Percentiles rank a stretch among this genome's conserved stretches.
Conservation (phyloP, 2,113 vertebrate species). For the Alethe castanea region DNA sequence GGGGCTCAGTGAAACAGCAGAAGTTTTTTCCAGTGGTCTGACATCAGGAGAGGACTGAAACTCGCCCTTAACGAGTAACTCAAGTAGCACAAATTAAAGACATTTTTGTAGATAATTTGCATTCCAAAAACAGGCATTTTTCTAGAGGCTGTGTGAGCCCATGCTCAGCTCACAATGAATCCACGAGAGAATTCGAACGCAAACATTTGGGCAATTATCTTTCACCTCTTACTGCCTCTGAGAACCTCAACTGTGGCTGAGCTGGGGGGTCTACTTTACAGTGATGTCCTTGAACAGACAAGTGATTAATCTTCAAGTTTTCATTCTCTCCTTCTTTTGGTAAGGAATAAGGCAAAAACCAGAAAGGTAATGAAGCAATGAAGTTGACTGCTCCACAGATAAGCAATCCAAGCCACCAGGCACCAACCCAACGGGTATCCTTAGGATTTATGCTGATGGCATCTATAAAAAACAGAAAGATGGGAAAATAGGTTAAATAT, state of each 20-base stretch:
- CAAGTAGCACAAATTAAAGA: background rate
- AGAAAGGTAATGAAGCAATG: conserved; percentile 87
- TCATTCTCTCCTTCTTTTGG: conserved; percentile 50
- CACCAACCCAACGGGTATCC: conserved; percentile 92
- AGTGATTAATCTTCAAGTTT: background rate
- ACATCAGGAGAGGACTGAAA: background rate
- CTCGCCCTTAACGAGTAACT: background rate
- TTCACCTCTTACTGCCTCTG: conserved; percentile 62
- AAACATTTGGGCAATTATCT: background rate
- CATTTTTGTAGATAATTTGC: background rate
- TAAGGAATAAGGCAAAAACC: conserved; percentile 81
- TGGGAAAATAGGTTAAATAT: background rate
- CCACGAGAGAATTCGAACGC: background rate
- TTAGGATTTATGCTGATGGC: conserved; percentile 82
- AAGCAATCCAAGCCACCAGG: conserved; percentile 92
- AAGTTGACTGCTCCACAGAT: conserved; percentile 76
- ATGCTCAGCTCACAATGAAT: background rate
- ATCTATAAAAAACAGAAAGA: conserved; percentile 68
- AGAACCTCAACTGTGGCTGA: conserved; percentile 34
- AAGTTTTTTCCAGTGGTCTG: background rate
- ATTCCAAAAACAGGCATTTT: background rate
- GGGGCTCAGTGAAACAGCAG: background rate
- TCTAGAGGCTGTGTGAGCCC: background rate
- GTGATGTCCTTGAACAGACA: background rate
- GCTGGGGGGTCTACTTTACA: background rate